Percentiles rank a stretch among this genome's conserved stretches.
These are phyloP conservation scores for Cryptotermes secundus DNA, from an alignment of 1,140 invertebrate species.

Conservation along the genomic window DNA sequence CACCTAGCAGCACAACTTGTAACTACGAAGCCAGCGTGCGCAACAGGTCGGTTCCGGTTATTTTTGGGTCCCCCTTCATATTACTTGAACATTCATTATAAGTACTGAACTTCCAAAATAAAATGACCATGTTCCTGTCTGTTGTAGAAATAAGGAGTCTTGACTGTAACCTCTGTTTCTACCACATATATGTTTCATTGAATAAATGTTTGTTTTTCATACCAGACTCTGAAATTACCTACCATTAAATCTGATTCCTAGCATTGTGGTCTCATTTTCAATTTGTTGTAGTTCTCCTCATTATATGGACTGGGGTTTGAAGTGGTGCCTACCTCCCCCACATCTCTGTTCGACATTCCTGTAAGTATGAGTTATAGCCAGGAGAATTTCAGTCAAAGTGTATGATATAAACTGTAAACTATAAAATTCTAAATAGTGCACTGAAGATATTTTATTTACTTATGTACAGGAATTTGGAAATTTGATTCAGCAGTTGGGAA, in stretches of 20 bases:
- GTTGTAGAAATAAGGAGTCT: too few relatives aligned
- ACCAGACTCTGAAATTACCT: neutral
- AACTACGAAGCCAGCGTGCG: too few relatives aligned
- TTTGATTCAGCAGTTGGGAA: slow-evolving; percentile 66
- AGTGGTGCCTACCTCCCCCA: slow-evolving; percentile 51
- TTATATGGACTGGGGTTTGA: slow-evolving; percentile 57
- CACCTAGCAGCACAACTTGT: too few relatives aligned
- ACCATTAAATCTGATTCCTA: neutral
- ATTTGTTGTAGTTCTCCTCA: slow-evolving; percentile 30
- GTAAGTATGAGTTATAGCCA: slow-evolving; percentile 31
- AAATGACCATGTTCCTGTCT: too few relatives aligned
- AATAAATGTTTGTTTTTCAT: slow-evolving; percentile 12
- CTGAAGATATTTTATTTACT: neutral
- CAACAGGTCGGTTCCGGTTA: too few relatives aligned
- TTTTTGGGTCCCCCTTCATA: too few relatives aligned
- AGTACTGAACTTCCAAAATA: too few relatives aligned
- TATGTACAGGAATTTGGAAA: slow-evolving; percentile 38
- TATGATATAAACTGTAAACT: neutral
- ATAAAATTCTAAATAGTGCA: neutral
- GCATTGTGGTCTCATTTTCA: slow-evolving; percentile 23
- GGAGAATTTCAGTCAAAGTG: neutral
- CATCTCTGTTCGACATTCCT: slow-evolving; percentile 48
- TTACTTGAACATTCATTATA: too few relatives aligned
- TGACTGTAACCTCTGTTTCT: too few relatives aligned
- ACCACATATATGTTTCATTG: too few relatives aligned